phyloP scores from a whole-genome alignment of 1,140 invertebrate species.

The Drosophila triauraria region DNA sequence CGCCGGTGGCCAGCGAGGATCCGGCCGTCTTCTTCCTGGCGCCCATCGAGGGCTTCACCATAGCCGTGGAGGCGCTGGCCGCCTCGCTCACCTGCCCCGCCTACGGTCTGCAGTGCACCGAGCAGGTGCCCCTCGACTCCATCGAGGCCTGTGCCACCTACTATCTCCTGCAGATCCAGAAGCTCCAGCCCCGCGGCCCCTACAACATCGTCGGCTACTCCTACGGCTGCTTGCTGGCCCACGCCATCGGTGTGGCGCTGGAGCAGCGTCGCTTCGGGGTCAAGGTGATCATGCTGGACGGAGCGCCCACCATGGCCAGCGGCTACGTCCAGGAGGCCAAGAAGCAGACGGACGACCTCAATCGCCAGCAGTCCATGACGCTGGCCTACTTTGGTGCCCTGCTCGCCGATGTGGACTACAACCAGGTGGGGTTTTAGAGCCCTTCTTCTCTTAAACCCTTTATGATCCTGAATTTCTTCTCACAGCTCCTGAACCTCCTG shows the following conservation, averaged over 20 bases:
- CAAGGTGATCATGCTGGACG: conserved; percentile 93
- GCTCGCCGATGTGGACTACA: conserved; percentile 91
- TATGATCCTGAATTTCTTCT: conserved; percentile 19
- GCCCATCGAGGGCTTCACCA: conserved; percentile 95
- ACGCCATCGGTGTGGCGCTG: conserved; percentile 96
- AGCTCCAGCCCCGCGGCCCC: conserved; percentile 91
- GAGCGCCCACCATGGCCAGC: conserved; percentile 95
- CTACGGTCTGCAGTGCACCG: conserved; percentile 95
- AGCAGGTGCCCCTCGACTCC: conserved; percentile 90
- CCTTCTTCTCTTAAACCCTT: neutral
- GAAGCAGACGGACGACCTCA: conserved; percentile 85
- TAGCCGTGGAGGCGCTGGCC: conserved; percentile 89
- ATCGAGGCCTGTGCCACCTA: conserved; percentile 91
- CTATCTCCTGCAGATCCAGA: conserved; percentile 92
- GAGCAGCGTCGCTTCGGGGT: conserved; percentile 89
- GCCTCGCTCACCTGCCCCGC: conserved; percentile 90
- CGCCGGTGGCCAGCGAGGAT: conserved; percentile 76
- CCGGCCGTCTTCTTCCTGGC: conserved; percentile 92
- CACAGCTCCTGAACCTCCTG: conserved; percentile 83
- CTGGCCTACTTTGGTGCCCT: conserved; percentile 93
- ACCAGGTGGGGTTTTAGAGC: conserved; percentile 47
- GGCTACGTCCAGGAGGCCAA: conserved; percentile 90
- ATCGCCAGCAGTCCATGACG: conserved; percentile 89
- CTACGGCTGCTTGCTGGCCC: conserved; percentile 95
- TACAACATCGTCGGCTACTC: conserved; percentile 97